Conservation (phyloP, 2,888 invertebrate species). For the Dasysyrphus tricinctus region DNA sequence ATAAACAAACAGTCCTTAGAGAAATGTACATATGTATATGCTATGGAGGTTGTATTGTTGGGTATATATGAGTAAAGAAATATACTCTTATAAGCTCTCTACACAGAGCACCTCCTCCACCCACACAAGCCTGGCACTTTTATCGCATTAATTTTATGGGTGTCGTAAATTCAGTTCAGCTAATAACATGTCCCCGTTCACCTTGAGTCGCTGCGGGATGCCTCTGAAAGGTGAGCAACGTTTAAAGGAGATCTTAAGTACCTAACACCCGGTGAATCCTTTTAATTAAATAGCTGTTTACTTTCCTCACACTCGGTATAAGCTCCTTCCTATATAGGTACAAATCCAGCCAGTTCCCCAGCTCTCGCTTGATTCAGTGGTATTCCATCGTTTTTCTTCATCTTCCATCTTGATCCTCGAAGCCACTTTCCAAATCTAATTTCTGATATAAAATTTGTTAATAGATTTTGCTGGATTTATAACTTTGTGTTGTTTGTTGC, state of each 20-base stretch:
- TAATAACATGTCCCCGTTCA: constrained; percentile 72
- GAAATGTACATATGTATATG: constrained; percentile 59
- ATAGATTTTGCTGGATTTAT: constrained; percentile 73
- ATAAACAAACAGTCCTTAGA: constrained; percentile 25
- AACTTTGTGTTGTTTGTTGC: constrained; percentile 60
- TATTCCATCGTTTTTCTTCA: constrained; percentile 15
- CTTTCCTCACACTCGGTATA: constrained; percentile 53
- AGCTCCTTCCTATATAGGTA: background rate
- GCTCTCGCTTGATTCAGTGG: constrained; percentile 10
- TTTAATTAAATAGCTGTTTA: constrained; percentile 76
- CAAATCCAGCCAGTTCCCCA: background rate
- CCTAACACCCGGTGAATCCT: constrained; percentile 67
- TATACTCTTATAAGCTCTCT: constrained; percentile 24
- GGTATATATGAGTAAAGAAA: constrained; percentile 22
- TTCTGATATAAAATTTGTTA: constrained; percentile 74
- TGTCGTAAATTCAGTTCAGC: constrained; percentile 75
- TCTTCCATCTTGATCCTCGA: constrained; percentile 27
- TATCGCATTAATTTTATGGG: constrained; percentile 74
- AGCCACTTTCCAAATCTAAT: constrained; percentile 74
- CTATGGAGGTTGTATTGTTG: too few relatives aligned
- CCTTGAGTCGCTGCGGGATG: constrained; percentile 61
- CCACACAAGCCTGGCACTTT: constrained; percentile 52
- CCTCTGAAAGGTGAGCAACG: constrained; percentile 61
- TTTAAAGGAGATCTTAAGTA: constrained; percentile 53
- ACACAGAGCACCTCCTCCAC: too few relatives aligned